These are phyloP conservation scores for Drosophila incognita DNA, from an alignment of 2,888 invertebrate genomes.

Conservation along the genomic window DNA sequence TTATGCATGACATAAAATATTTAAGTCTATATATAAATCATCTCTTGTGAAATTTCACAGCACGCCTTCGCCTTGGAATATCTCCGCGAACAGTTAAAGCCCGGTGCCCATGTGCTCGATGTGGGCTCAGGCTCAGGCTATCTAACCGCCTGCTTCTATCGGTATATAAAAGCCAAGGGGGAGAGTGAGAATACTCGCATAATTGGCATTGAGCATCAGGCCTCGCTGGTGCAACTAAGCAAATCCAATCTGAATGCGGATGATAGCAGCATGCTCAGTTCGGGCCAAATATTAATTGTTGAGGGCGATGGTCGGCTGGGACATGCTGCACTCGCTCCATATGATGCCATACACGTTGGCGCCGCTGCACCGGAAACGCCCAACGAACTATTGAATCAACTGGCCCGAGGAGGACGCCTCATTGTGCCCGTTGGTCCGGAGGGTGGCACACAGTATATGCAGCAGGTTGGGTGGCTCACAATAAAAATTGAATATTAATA, in stretches of 20 bases:
- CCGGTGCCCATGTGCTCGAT: slow-evolving; percentile 93
- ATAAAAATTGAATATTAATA: background rate
- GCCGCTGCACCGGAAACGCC: slow-evolving; percentile 94
- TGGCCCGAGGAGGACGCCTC: slow-evolving; percentile 90
- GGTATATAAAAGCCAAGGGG: slow-evolving; percentile 89
- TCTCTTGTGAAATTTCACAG: slow-evolving; percentile 75
- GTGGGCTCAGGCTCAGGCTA: slow-evolving; percentile 98
- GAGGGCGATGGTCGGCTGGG: slow-evolving; percentile 97
- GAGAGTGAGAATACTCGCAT: slow-evolving; percentile 86
- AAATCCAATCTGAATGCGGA: slow-evolving; percentile 91
- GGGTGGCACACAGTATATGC: slow-evolving; percentile 93
- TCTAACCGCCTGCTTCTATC: slow-evolving; percentile 95
- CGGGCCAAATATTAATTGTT: slow-evolving; percentile 89
- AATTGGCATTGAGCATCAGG: slow-evolving; percentile 96
- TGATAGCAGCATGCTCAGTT: slow-evolving; percentile 89
- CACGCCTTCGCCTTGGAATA: slow-evolving; percentile 96
- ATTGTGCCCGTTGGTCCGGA: slow-evolving; percentile 96
- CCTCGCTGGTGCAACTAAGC: slow-evolving; percentile 91
- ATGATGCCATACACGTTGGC: slow-evolving; percentile 97
- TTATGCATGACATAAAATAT: slow-evolving; percentile 10
- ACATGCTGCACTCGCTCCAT: slow-evolving; percentile 90
- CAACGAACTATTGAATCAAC: slow-evolving; percentile 87
- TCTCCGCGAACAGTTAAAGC: slow-evolving; percentile 90
- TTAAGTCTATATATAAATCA: background rate
- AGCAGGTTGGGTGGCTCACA: slow-evolving; percentile 86